These are phyloP conservation scores for Myoxocephalus aenaeus DNA, from an alignment of 2,797 vertebrate genomes.

Conservation along the genomic window DNA sequence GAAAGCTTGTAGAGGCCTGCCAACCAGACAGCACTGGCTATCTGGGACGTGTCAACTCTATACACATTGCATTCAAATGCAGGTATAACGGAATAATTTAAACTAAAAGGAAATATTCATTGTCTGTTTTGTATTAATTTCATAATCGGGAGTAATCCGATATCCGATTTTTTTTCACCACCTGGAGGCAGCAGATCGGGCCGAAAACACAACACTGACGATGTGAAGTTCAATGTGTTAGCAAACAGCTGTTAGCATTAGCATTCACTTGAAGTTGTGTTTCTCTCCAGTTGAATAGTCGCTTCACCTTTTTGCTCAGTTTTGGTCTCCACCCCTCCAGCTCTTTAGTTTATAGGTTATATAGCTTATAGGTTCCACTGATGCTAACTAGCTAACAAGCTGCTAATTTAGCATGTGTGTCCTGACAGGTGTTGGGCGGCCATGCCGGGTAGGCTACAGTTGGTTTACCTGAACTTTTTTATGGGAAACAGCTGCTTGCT, in stretches of 20 bases:
- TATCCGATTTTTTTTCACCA: slow-evolving; percentile 11
- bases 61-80: not conserved
- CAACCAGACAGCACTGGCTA: slow-evolving; percentile 10
- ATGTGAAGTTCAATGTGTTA: not conserved
- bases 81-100: not conserved
- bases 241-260: not conserved
- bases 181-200: slow-evolving; percentile 31
- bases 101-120: not conserved
- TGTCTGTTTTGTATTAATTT: not conserved
- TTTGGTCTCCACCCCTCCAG: not conserved
- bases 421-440: not conserved
- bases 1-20: slow-evolving; percentile 37
- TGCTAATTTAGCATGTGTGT: not conserved
- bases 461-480: not conserved
- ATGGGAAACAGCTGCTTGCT: not conserved
- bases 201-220: not conserved
- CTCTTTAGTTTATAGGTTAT: not conserved
- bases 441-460: not conserved
- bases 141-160: not conserved
- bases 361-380: not conserved
- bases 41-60: slow-evolving; percentile 1
- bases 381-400: not conserved
- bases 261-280: too few species aligned
- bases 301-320: not conserved
- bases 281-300: too few species aligned